Percentiles rank a stretch among this genome's conserved stretches.
Evolutionary conservation across 2,888 invertebrate genomes (phyloP).

Genomic region (Diadegma fenestrale): DNA sequence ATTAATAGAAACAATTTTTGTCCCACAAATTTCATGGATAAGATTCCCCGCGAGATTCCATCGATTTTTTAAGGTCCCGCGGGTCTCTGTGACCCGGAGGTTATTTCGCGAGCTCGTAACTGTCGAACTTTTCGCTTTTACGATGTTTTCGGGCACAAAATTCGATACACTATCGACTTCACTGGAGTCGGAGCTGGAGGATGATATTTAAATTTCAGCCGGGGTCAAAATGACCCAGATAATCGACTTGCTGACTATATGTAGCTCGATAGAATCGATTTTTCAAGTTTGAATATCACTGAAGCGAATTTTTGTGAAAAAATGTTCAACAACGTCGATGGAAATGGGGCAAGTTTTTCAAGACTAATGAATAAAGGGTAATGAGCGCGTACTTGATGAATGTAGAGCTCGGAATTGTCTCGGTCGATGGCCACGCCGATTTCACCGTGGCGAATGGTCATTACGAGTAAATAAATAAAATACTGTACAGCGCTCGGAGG

Average conservation of each 20-base stretch:
- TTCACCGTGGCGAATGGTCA: neutral
- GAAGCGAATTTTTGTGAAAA: neutral
- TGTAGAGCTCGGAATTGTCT: neutral
- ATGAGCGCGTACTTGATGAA: neutral
- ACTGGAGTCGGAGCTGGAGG: too few species aligned
- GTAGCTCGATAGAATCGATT: too few species aligned
- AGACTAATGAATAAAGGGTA: neutral
- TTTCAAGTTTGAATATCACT: too few species aligned
- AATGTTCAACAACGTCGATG: neutral
- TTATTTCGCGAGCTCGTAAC: neutral
- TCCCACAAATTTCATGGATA: neutral
- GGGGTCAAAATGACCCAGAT: too few species aligned
- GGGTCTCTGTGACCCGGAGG: neutral
- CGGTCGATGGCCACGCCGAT: constrained; percentile 29
- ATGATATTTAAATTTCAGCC: too few species aligned
- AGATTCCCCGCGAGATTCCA: neutral
- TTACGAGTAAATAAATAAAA: constrained; percentile 48
- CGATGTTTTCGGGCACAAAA: too few species aligned
- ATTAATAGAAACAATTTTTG: too few species aligned
- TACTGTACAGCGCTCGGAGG: neutral
- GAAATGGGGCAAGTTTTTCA: neutral
- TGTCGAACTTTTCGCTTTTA: neutral
- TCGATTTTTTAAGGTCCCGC: neutral
- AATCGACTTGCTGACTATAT: too few species aligned
- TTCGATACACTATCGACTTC: too few species aligned